Conservation (phyloP, 1,140 invertebrate genomes). For the Aphaenogaster ashmeadi region DNA sequence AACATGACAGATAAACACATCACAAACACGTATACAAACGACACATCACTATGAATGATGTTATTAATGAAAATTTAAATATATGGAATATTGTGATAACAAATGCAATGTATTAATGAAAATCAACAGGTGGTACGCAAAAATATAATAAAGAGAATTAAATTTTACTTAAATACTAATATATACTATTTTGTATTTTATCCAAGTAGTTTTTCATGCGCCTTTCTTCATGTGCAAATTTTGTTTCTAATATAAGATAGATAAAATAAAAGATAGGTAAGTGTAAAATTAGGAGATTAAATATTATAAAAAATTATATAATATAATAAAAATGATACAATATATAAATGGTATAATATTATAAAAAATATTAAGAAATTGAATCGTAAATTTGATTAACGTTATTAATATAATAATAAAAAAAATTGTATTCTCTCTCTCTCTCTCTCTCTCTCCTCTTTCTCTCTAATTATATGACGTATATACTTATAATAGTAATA, state of each 20-base stretch:
- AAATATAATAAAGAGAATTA: neutral
- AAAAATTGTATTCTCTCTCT: neutral
- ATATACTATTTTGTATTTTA: neutral
- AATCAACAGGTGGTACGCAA: constrained; percentile 25
- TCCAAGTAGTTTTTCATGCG: neutral
- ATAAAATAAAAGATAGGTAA: neutral
- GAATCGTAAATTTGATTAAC: neutral
- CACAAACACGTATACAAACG: neutral
- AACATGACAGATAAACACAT: neutral
- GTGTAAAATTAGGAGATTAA: neutral
- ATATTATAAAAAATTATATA: neutral
- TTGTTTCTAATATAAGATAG: neutral
- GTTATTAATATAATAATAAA: neutral
- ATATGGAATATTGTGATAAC: neutral
- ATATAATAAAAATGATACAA: too few relatives aligned
- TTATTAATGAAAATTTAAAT: constrained; percentile 23
- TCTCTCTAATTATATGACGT: neutral
- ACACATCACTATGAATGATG: neutral
- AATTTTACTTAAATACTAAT: constrained; percentile 28
- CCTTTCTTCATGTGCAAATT: neutral
- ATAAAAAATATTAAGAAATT: too few relatives aligned
- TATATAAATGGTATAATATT: too few relatives aligned
- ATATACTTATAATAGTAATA: neutral
- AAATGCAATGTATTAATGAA: constrained; percentile 26
- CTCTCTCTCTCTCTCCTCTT: neutral